These are phyloP conservation scores for Xestia c-nigrum DNA, from an alignment of 2,888 invertebrate genomes.

Conservation along the genomic window DNA sequence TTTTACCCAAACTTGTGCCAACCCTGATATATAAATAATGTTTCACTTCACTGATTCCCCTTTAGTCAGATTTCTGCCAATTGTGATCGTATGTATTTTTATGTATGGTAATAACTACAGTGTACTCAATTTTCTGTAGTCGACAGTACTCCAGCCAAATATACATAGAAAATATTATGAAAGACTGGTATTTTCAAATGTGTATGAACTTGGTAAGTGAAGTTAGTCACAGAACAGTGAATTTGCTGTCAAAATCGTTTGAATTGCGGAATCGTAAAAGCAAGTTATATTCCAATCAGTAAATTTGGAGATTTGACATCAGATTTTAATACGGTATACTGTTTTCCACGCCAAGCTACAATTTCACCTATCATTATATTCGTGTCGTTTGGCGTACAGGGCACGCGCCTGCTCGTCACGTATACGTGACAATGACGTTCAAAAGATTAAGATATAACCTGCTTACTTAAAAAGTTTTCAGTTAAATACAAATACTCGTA, in stretches of 20 bases:
- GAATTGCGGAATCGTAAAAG: not conserved
- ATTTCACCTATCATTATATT: too few relatives aligned
- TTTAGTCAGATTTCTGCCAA: slow-evolving; percentile 62
- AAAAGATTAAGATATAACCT: not conserved
- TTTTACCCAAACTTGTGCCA: not conserved
- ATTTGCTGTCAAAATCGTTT: not conserved
- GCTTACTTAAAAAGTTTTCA: not conserved
- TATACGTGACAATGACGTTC: too few relatives aligned
- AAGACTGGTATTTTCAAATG: slow-evolving; percentile 10
- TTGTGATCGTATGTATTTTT: slow-evolving; percentile 50
- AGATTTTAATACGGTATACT: not conserved
- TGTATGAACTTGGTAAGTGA: not conserved
- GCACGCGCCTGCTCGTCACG: too few relatives aligned
- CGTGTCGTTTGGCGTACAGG: too few relatives aligned
- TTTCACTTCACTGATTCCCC: slow-evolving; percentile 53
- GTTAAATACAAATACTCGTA: too few relatives aligned
- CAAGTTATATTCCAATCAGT: not conserved
- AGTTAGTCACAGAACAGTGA: slow-evolving; percentile 18
- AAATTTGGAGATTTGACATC: not conserved
- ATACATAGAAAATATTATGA: slow-evolving; percentile 27
- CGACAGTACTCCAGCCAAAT: slow-evolving; percentile 44
- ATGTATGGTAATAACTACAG: slow-evolving; percentile 54
- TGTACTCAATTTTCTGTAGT: slow-evolving; percentile 43
- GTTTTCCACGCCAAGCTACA: too few relatives aligned
- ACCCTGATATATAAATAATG: slow-evolving; percentile 42